A percentile compares a stretch with the other conserved stretches of the same genome.
These are phyloP conservation scores for Idaea biselata DNA, from an alignment of 2,888 invertebrate genomes.

Conservation along the genomic window DNA sequence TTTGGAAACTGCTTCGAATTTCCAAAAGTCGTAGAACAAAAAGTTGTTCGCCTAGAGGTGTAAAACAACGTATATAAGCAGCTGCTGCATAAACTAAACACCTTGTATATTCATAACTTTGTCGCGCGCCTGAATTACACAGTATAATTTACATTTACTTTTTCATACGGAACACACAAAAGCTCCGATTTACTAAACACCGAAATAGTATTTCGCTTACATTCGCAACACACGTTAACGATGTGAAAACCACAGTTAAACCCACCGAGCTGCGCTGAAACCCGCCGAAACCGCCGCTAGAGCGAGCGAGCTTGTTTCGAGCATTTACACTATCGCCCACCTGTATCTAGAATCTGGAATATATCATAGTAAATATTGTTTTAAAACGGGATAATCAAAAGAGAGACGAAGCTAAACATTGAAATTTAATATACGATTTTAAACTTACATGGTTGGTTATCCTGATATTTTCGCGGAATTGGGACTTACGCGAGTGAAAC, in stretches of 20 bases:
- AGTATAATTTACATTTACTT: too few species aligned
- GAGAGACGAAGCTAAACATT: too few species aligned
- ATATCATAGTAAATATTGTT: not conserved
- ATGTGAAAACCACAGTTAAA: not conserved
- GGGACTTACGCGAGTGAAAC: not conserved
- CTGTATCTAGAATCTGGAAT: not conserved
- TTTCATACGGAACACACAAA: not conserved
- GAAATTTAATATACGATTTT: too few species aligned
- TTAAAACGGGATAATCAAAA: not conserved
- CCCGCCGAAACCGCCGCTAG: not conserved
- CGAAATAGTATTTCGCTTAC: not conserved
- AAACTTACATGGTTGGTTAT: too few species aligned
- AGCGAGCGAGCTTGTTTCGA: not conserved
- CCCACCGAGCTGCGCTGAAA: not conserved
- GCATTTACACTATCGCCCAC: not conserved
- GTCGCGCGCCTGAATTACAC: too few species aligned
- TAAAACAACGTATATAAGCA: too few species aligned
- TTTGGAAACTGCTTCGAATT: too few species aligned
- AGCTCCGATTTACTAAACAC: not conserved
- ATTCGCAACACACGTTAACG: not conserved
- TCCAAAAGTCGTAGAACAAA: too few species aligned
- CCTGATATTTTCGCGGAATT: not conserved
- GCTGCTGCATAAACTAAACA: too few species aligned
- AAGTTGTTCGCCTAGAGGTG: too few species aligned
- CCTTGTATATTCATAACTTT: too few species aligned